Evolutionary conservation across 2,888 invertebrate species (phyloP), one percentile per base, ranked within the genome.

Genomic region (Hololepta plana): DNA sequence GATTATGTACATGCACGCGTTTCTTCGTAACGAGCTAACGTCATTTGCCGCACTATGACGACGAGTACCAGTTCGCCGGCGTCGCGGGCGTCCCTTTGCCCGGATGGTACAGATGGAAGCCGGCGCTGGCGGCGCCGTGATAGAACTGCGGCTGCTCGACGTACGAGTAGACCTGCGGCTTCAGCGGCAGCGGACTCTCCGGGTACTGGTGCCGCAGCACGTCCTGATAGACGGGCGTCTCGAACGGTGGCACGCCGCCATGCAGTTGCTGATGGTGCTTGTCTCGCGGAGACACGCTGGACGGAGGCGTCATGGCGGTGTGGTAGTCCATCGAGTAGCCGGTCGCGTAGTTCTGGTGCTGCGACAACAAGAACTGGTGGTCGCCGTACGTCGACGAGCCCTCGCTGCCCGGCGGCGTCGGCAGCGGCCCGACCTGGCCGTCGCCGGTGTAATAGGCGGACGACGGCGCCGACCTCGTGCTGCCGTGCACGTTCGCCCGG

Each of bases 261-360:
- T 60, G 62, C 31, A 59, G 53, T 40, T 72, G 73, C 41, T 69
- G 79, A 7, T 64, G 67, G 51, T 59, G 71, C 40, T 73, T 85
- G 46, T 91, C 91, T 33, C 90, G 66, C 0, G 93, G 91, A 4
- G 91, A 91, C 2, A 91, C 91, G 3, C 91, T 91, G n/a, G 88
- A 87, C 26, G 93, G 93, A 27, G 91, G 91, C 3, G 91, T 91
- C 84, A 93, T 91, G 24, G 87, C 85, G 9, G 29, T 23, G 51
- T 90, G 90, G 44, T 85, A 85, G 45, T 84, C 84, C 35, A 75
- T 76, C 31, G 64, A 59, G 40, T 72, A 72, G 31, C 59, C 53
- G 58, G 43, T 66, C 57, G 45, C 66, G 64, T 40, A 72, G 62
- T 64, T 66, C 38, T 65, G 65, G 15, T 62, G 55, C 37, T 64